phyloP scores from a whole-genome alignment of 2,888 invertebrate species.

The Aleiodes testaceus region DNA sequence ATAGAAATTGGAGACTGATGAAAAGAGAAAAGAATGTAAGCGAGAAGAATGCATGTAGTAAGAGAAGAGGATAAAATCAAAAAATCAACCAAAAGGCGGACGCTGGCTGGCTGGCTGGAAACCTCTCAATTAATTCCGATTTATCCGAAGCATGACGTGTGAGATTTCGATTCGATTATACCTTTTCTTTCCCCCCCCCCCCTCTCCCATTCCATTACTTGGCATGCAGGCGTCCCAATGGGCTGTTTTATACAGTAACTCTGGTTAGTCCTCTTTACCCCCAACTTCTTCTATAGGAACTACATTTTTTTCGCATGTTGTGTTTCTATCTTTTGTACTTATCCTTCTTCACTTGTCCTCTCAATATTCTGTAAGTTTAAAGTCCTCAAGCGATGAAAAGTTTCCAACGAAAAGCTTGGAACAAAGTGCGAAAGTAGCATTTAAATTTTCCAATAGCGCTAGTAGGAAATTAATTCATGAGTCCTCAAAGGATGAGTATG shows the following conservation, averaged over 20 bases:
- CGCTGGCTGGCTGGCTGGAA: slow-evolving; percentile 60
- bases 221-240: slow-evolving; percentile 39
- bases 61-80: slow-evolving; percentile 40
- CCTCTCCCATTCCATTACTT: slow-evolving; percentile 46
- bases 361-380: slow-evolving; percentile 9
- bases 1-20: slow-evolving; percentile 36
- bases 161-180: slow-evolving; percentile 59
- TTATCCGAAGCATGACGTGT: slow-evolving; percentile 70
- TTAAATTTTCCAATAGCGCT: neutral
- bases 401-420: slow-evolving; percentile 11
- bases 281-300: no score
- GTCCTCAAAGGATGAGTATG: neutral
- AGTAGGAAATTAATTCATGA: slow-evolving; percentile 1
- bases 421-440: slow-evolving; percentile 21
- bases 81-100: slow-evolving; percentile 52
- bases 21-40: slow-evolving; percentile 24
- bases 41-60: slow-evolving; percentile 38
- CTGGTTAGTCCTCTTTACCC: neutral
- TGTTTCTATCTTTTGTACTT: neutral
- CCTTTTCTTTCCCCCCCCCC: no score
- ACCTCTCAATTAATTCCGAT: slow-evolving; percentile 72
- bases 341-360: slow-evolving; percentile 26
- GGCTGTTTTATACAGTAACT: neutral
- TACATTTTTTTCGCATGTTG: no score
- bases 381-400: slow-evolving; percentile 3